Base-by-base conservation (phyloP, 2,888 invertebrate species). In the Linnaemya tessellans region DNA sequence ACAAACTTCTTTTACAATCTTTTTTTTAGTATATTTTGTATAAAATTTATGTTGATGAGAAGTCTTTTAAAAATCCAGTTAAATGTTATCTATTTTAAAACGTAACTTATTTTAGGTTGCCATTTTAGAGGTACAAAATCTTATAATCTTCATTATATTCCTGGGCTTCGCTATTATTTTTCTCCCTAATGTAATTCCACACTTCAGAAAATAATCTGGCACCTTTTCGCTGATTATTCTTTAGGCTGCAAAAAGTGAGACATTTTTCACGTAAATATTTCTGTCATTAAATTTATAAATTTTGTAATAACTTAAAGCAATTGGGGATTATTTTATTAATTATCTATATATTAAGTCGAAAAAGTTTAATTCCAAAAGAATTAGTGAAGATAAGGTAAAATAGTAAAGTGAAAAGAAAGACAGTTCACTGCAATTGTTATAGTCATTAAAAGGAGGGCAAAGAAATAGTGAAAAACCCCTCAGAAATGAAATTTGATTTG, bases 261-360 rank as follows among this genome's bases (percentile, higher is more conserved):
- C 71, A 78, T 41, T 78, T 79, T 84, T 84, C 80, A 84, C 54
- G 67, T 84, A 84, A 80, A 73, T 80, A 58, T 64, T 64, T 70
- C 46, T 30, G 18, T 22, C 51, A 71, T 51, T 56, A 56, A 10
- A 65, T n/a, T 43, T n/a, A 51, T 4, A 0, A 2, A 43, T 64
- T 62, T 20, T 38, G 5, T 7, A 38, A 62, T 38, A 20, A 62
- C 20, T 18, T 38, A 38, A 62, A 38, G 25, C 22, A 49, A 35
- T 22, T 49, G 10, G 1, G 0, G 15, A 43, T 15, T 43, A n/a
- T n/a, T n/a, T n/a, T n/a, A n/a, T n/a, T n/a, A n/a, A 11, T 20
- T 10, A 43, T 58, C 20, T 11, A 43, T n/a, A 18, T 60, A 22
- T 38, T 3, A 20, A 5, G 8, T 18, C 25, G 38, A 25, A 8